Evolutionary conservation across 1,140 invertebrate species (phyloP).

Genomic region (Pemphigus obesinymphae): DNA sequence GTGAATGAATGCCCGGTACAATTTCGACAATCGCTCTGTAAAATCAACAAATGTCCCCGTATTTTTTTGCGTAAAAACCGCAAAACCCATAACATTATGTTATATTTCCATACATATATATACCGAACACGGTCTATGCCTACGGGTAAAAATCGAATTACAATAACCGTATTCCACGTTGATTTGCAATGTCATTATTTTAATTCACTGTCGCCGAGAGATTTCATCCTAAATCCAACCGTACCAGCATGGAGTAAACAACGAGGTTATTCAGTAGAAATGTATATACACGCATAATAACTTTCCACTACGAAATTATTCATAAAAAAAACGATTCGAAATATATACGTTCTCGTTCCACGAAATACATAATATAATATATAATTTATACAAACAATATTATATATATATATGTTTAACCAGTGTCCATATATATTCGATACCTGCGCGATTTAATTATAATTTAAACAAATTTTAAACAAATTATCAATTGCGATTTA

Average conservation of each 20-base stretch:
- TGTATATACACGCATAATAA: neutral
- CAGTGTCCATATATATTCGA: no score
- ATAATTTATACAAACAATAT: no score
- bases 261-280: conserved; percentile 4
- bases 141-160: neutral
- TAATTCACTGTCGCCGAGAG: neutral
- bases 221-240: conserved; percentile 2
- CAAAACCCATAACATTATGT: neutral
- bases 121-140: neutral
- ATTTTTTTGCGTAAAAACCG: neutral
- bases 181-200: neutral
- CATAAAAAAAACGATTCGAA: conserved; percentile 2
- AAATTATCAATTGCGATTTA: no score
- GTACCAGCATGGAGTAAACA: neutral
- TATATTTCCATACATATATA: neutral
- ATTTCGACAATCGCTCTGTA: neutral
- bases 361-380: neutral
- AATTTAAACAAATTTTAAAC: no score
- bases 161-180: neutral
- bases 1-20: no score
- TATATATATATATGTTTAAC: no score
- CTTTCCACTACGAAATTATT: conserved; percentile 19
- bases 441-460: no score
- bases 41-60: neutral
- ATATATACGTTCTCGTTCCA: neutral